Evolutionary conservation across 2,797 vertebrate genomes (phyloP), one percentile per base, ranked within the genome.

Genomic region (Lepus oiostolus): DNA sequence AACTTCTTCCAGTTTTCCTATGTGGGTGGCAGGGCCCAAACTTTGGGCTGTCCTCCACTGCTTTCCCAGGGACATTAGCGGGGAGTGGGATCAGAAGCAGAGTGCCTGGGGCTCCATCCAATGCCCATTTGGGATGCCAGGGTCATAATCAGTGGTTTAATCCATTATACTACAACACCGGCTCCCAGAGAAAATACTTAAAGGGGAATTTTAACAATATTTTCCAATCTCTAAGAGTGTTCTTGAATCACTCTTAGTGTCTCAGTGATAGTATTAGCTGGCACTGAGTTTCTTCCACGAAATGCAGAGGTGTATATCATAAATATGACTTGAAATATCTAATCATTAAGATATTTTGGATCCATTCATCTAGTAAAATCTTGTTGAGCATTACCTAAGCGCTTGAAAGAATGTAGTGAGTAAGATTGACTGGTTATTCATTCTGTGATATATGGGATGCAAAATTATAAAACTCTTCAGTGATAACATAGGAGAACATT

Each of bases 161-260:
- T 47, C 42, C 8, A 47, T 47, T 47, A 47, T 47, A 47, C 42
- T 47, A 47, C 42, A 47, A 47, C 8, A 47, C 42, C 8, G 8
- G 42, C 42, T 8, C 42, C 42, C 63, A 91, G 8, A 92, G 24
- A 92, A 70, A 96, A 85, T 50, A 52, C 14, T 70, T 72, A 50
- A 88, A 90, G 80, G 7, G 54, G 1, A 85, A 95, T 47, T 54
- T 68, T 96, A 94, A 12, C 0, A 2, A 67, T 86, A 0, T 4
- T 4, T 95, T 92, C 54, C 21, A 96, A 22, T 74, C 32, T 28
- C 62, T 95, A 62, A 77, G 3, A 30, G 0, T 42, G 3, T 83
- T 83, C 62, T 75, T 72, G 9, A 32, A 75, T 85, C 8, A 38
- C n/a, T n/a, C n/a, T n/a, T n/a, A n/a, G n/a, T 58, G 60, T 3